Evolutionary conservation across 2,888 invertebrate genomes (phyloP).

Genomic region (Pristionchus exspectatus): DNA sequence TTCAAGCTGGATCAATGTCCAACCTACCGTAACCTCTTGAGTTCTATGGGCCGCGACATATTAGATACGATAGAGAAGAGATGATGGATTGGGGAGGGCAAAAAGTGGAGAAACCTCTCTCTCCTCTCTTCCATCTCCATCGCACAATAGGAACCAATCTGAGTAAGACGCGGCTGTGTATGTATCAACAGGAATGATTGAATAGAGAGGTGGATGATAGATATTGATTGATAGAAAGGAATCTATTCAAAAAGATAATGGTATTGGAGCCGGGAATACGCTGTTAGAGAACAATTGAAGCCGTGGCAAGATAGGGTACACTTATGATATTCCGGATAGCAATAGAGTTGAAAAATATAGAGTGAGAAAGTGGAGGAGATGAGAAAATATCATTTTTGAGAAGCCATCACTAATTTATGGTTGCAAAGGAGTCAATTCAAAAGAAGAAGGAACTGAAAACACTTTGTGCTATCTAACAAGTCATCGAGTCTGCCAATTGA

Average conservation of each 20-base stretch:
- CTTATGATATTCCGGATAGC: too few relatives aligned
- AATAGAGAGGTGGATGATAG: slow-evolving; percentile 32
- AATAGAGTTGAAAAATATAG: too few relatives aligned
- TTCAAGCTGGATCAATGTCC: not conserved
- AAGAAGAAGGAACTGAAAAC: not conserved
- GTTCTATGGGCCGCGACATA: not conserved
- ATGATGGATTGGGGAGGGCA: slow-evolving; percentile 15
- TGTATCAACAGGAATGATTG: slow-evolving; percentile 43
- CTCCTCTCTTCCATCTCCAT: not conserved
- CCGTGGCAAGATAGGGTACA: too few relatives aligned
- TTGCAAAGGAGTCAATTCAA: not conserved
- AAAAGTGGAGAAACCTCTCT: slow-evolving; percentile 41
- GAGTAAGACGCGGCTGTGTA: slow-evolving; percentile 39
- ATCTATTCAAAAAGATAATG: not conserved
- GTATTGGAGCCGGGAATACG: not conserved
- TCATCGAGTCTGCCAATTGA: not conserved
- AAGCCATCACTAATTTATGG: not conserved
- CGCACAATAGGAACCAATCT: slow-evolving; percentile 49
- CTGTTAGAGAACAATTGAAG: not conserved
- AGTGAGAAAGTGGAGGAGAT: too few relatives aligned
- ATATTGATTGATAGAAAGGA: not conserved
- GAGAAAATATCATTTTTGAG: too few relatives aligned
- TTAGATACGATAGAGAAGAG: slow-evolving; percentile 50
- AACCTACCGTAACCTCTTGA: not conserved
- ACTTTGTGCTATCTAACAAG: not conserved